Percentiles rank a stretch among this genome's conserved stretches.
phyloP scores from a whole-genome alignment of 1,140 invertebrate species.

The Drosophila bocqueti region DNA sequence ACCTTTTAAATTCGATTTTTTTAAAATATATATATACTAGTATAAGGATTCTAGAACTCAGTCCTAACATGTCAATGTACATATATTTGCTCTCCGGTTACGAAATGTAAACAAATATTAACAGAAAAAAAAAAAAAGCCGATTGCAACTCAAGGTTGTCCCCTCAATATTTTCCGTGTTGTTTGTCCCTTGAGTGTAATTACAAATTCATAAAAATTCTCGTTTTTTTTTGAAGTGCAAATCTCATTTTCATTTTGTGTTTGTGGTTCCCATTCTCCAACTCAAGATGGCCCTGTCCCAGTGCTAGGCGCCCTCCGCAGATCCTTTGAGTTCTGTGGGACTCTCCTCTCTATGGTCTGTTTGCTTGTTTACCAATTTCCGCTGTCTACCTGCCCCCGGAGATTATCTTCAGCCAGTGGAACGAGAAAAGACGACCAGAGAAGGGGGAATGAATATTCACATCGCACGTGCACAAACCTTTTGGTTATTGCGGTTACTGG shows the following conservation, averaged over 20 bases:
- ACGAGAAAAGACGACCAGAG: constrained; percentile 6
- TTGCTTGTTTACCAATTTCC: constrained; percentile 50
- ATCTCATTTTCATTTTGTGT: constrained; percentile 24
- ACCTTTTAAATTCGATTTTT: background rate
- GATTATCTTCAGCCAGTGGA: constrained; percentile 23
- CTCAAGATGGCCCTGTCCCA: background rate
- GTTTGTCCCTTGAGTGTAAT: constrained; percentile 45
- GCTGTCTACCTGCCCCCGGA: constrained; percentile 48
- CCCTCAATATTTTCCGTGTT: constrained; percentile 11
- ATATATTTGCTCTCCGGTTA: background rate
- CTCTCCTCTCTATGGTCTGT: constrained; percentile 4
- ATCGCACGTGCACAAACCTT: constrained; percentile 49
- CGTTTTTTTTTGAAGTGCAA: constrained; percentile 26
- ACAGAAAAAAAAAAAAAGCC: background rate
- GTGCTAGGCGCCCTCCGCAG: constrained; percentile 30
- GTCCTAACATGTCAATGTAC: no score
- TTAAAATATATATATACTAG: background rate
- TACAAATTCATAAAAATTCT: constrained; percentile 55
- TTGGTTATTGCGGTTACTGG: constrained; percentile 37
- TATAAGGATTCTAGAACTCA: no score
- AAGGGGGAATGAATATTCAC: constrained; percentile 24
- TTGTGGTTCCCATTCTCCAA: constrained; percentile 25
- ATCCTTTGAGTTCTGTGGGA: constrained; percentile 47
- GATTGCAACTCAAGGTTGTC: constrained; percentile 2
- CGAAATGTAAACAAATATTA: constrained; percentile 24